A percentile compares a stretch with the other conserved stretches of the same genome.
Evolutionary conservation across 2,888 invertebrate species (phyloP).

Genomic region (Xanthorhoe designata): DNA sequence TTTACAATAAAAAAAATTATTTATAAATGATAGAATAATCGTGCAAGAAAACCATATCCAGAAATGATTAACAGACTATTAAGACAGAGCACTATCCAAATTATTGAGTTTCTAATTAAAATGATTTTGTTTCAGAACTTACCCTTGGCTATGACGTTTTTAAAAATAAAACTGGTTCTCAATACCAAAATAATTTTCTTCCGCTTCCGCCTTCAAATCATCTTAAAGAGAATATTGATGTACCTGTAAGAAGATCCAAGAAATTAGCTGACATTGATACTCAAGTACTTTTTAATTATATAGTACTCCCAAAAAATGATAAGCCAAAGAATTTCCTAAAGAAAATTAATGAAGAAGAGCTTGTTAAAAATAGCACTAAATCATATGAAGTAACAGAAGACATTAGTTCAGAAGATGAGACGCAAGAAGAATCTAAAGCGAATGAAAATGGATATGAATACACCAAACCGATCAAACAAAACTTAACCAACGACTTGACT

Average conservation of each 20-base stretch:
- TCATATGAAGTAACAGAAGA: slow-evolving; percentile 60
- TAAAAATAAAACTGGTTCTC: background rate
- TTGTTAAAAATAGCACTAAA: slow-evolving; percentile 13
- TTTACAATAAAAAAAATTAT: background rate
- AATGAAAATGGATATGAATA: slow-evolving; percentile 44
- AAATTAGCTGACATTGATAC: slow-evolving; percentile 24
- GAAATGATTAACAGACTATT: background rate
- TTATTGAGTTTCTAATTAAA: background rate
- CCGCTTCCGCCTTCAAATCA: background rate
- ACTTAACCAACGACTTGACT: slow-evolving; percentile 49
- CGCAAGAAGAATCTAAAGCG: slow-evolving; percentile 32
- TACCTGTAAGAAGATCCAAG: slow-evolving; percentile 32
- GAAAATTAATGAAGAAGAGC: slow-evolving; percentile 6
- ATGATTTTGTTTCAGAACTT: slow-evolving; percentile 24
- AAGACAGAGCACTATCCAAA: background rate
- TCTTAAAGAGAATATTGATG: slow-evolving; percentile 7
- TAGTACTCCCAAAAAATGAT: background rate
- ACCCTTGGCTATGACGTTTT: background rate
- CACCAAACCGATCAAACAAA: slow-evolving; percentile 40
- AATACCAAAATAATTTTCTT: background rate
- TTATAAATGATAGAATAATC: no score
- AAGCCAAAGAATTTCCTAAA: background rate
- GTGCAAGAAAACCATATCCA: background rate
- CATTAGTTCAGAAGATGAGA: slow-evolving; percentile 25
- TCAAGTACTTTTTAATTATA: background rate